Conservation (phyloP, 2,888 invertebrate species). For the Drosophila kanekoi region DNA sequence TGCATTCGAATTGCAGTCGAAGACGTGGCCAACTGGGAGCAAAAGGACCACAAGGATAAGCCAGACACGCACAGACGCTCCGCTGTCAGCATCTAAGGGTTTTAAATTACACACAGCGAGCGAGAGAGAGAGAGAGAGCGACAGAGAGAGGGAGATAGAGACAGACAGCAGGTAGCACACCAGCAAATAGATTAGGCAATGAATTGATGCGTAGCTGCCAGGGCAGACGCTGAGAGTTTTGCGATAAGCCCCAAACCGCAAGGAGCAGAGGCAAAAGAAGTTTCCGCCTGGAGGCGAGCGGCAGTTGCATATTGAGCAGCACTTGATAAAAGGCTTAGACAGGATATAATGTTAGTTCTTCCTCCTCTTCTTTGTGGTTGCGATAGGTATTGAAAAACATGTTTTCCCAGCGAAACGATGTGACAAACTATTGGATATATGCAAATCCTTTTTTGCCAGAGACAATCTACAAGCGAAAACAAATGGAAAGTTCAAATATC, state of each 20-base stretch:
- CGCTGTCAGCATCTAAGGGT: slow-evolving; percentile 76
- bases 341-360: slow-evolving; percentile 69
- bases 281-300: slow-evolving; percentile 42
- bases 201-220: slow-evolving; percentile 80
- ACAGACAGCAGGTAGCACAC: slow-evolving; percentile 47
- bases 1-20: slow-evolving; percentile 73
- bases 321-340: slow-evolving; percentile 75
- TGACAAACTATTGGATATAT: slow-evolving; percentile 69
- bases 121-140: slow-evolving; percentile 1
- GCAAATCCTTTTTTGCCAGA: slow-evolving; percentile 57
- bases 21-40: slow-evolving; percentile 60
- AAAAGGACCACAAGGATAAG: slow-evolving; percentile 56
- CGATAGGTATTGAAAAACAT: slow-evolving; percentile 46
- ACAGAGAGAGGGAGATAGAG: background rate
- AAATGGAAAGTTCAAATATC: slow-evolving; percentile 45
- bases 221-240: slow-evolving; percentile 71
- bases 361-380: slow-evolving; percentile 39
- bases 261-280: slow-evolving; percentile 56
- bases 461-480: slow-evolving; percentile 52
- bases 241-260: slow-evolving; percentile 69
- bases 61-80: slow-evolving; percentile 75
- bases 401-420: slow-evolving; percentile 64
- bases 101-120: slow-evolving; percentile 66
- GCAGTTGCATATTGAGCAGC: slow-evolving; percentile 74
- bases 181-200: slow-evolving; percentile 78